Conservation (phyloP, 1,140 invertebrate species). For the Saccostrea cuccullata region DNA sequence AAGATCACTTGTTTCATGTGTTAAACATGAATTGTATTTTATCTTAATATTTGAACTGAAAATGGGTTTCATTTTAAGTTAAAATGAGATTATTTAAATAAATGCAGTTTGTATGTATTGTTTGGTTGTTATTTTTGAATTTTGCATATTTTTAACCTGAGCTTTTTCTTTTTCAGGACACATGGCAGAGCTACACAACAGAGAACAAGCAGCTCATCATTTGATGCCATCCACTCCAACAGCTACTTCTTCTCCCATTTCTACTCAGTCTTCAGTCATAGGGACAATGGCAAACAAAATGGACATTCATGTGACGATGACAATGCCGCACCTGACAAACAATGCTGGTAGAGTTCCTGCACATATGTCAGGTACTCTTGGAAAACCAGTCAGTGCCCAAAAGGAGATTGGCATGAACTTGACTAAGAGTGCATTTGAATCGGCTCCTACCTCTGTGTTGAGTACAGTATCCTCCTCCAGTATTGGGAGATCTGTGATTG, state of each 20-base stretch:
- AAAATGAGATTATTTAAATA: background rate
- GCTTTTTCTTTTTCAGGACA: background rate
- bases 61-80: no score
- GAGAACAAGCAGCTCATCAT: background rate
- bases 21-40: no score
- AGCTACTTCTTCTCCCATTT: conserved; percentile 13
- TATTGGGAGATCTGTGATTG: background rate
- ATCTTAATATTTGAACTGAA: no score
- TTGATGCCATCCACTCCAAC: conserved; percentile 13
- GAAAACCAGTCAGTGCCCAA: background rate
- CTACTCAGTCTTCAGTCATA: conserved; percentile 16
- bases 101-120: background rate
- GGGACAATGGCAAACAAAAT: conserved; percentile 18
- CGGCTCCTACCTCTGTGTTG: background rate
- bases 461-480: background rate
- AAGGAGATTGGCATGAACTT: conserved; percentile 37
- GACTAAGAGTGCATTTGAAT: conserved; percentile 2
- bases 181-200: background rate
- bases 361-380: background rate
- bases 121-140: no score
- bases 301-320: conserved; percentile 12
- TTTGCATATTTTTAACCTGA: no score
- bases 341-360: background rate
- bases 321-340: conserved; percentile 13
- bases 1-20: no score